A percentile compares a stretch with the other conserved stretches of the same genome.
Evolutionary conservation across 2,797 vertebrate species (phyloP).

Genomic region (Hephaestus fuliginosus): DNA sequence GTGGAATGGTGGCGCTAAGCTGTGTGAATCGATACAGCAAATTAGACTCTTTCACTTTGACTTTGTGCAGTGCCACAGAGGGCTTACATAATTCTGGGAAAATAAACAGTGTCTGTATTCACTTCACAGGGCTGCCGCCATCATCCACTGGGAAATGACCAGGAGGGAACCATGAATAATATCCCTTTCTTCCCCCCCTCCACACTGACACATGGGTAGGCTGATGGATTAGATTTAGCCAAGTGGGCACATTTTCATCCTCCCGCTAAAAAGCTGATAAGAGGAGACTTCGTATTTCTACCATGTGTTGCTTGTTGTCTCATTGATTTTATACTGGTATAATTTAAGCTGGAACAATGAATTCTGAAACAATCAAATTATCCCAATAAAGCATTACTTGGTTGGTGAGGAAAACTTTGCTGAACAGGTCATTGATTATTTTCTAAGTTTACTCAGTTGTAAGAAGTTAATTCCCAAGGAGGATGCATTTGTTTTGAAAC

Average conservation of each 20-base stretch:
- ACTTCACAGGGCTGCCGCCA: slow-evolving; percentile 73
- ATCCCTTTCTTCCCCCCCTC: slow-evolving; percentile 47
- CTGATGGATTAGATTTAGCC: slow-evolving; percentile 82
- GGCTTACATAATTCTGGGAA: slow-evolving; percentile 77
- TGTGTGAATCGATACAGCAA: slow-evolving; percentile 72
- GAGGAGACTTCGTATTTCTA: slow-evolving; percentile 57
- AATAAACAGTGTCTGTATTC: slow-evolving; percentile 83
- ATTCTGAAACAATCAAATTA: slow-evolving; percentile 57
- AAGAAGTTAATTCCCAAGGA: background rate
- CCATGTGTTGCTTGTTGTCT: slow-evolving; percentile 56
- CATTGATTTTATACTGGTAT: slow-evolving; percentile 64
- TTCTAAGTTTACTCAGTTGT: slow-evolving; percentile 22
- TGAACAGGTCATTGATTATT: slow-evolving; percentile 51
- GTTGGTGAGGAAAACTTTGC: slow-evolving; percentile 52
- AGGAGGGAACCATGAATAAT: slow-evolving; percentile 82
- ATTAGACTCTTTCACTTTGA: slow-evolving; percentile 79
- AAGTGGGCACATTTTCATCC: slow-evolving; percentile 76
- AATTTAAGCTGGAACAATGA: slow-evolving; percentile 63
- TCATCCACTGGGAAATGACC: slow-evolving; percentile 84
- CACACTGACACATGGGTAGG: slow-evolving; percentile 65
- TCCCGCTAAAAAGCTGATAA: slow-evolving; percentile 53
- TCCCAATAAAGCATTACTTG: slow-evolving; percentile 17
- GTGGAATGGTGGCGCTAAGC: slow-evolving; percentile 51
- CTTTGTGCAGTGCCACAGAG: slow-evolving; percentile 71
- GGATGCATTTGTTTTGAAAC: background rate